These are phyloP conservation scores for Anhinga anhinga DNA, from an alignment of 2,113 vertebrate genomes.

Conservation along the genomic window DNA sequence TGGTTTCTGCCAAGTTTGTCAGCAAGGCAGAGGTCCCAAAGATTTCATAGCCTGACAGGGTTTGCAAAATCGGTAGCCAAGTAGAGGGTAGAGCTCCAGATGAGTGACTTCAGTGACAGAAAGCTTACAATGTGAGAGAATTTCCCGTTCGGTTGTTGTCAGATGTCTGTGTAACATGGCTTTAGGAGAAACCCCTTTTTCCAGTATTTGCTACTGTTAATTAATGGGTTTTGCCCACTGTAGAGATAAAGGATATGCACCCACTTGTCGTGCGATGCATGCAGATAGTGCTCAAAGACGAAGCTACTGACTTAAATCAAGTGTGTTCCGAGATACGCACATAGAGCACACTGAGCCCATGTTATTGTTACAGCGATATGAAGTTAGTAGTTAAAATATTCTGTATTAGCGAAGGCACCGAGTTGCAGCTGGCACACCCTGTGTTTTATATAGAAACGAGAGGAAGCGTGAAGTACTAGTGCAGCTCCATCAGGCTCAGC, in stretches of 20 bases:
- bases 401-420: fast-evolving
- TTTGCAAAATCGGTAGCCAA: not conserved
- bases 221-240: not conserved
- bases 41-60: not conserved
- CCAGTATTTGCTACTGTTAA: not conserved
- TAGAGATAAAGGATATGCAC: not conserved
- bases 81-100: not conserved
- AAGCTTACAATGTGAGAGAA: not conserved
- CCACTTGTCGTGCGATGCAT: not conserved
- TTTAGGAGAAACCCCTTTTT: not conserved
- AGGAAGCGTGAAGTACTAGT: not conserved
- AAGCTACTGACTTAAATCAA: not conserved
- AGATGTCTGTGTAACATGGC: not conserved
- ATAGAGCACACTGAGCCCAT: fast-evolving
- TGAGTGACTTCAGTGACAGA: not conserved
- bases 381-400: not conserved
- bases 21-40: not conserved
- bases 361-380: not conserved
- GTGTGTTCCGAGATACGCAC: not conserved
- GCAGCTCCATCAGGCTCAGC: not conserved
- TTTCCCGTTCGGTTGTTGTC: no score
- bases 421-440: not conserved
- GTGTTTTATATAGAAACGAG: fast-evolving
- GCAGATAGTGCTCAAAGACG: not conserved
- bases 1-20: not conserved